A percentile compares a stretch with the other conserved stretches of the same genome.
Evolutionary conservation across 1,140 invertebrate species (phyloP).

Genomic region (Pachypeltis micranthus): DNA sequence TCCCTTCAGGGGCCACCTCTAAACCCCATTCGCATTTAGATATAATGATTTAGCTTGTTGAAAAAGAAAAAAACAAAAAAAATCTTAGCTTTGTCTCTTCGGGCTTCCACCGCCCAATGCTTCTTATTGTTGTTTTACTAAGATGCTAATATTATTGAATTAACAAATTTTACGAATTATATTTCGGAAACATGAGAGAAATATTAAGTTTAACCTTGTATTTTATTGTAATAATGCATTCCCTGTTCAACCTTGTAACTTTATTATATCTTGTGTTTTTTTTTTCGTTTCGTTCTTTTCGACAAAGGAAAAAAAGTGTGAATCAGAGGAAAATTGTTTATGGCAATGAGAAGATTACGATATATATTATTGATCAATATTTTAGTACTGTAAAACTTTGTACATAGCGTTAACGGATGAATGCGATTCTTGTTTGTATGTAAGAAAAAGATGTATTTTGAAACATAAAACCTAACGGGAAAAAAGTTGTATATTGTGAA

Average conservation of each 20-base stretch:
- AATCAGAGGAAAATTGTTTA: constrained; percentile 16
- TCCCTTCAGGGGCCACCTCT: constrained; percentile 3
- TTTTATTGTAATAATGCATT: constrained; percentile 21
- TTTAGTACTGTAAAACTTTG: constrained; percentile 20
- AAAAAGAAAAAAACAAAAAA: constrained; percentile 2
- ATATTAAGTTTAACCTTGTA: constrained; percentile 18
- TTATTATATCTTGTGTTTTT: constrained; percentile 12
- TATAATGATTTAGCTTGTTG: constrained; percentile 2
- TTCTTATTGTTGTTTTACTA: constrained; percentile 20
- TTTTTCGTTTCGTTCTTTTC: constrained; percentile 10
- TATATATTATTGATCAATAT: constrained; percentile 21
- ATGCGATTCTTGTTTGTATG: constrained; percentile 13
- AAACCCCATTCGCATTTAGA: background rate
- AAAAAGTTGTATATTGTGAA: constrained; percentile 16
- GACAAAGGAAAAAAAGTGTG: constrained; percentile 12
- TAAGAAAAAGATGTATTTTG: constrained; percentile 5
- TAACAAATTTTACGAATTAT: constrained; percentile 9
- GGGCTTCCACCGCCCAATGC: background rate
- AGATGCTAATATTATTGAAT: constrained; percentile 14
- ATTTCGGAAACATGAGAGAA: background rate
- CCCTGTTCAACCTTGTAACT: constrained; percentile 17
- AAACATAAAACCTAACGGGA: constrained; percentile 2
- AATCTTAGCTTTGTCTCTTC: constrained; percentile 6
- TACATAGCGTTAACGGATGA: constrained; percentile 16
- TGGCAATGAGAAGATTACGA: constrained; percentile 7